Evolutionary conservation across 2,113 vertebrate genomes (phyloP).

Genomic region (Silurus meridionalis): DNA sequence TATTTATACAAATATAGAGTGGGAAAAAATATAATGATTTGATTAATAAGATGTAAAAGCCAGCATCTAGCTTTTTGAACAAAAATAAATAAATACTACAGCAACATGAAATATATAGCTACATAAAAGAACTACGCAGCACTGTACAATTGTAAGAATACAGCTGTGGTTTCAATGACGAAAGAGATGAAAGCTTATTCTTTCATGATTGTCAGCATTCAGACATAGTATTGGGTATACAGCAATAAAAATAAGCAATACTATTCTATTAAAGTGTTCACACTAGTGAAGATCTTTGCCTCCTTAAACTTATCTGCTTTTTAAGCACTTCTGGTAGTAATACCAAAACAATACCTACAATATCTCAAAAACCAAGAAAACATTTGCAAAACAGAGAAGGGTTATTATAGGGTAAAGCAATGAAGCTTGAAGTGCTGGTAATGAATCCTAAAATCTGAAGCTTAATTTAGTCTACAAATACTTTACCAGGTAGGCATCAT

Average conservation of each 20-base stretch:
- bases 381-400: not conserved
- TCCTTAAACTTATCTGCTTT: not conserved
- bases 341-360: slow-evolving; percentile 6
- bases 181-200: slow-evolving; percentile 18
- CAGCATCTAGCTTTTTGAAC: not conserved
- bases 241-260: not conserved
- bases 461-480: not conserved
- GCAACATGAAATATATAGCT: slow-evolving; percentile 8
- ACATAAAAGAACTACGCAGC: not conserved
- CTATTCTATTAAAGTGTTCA: not conserved
- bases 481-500: slow-evolving; percentile 97
- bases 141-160: slow-evolving; percentile 6
- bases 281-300: not conserved
- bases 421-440: not conserved
- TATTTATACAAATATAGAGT: not conserved
- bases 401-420: not conserved
- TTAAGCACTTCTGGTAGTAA: not conserved
- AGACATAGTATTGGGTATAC: not conserved
- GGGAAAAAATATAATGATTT: not conserved
- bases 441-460: not conserved
- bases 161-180: not conserved
- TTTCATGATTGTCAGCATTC: not conserved
- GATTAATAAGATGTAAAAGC: no score
- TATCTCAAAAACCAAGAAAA: not conserved
- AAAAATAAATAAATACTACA: not conserved